Evolutionary conservation across 2,888 invertebrate species (phyloP), one percentile per base, ranked within the genome.

Genomic region (Linyphia triangularis): DNA sequence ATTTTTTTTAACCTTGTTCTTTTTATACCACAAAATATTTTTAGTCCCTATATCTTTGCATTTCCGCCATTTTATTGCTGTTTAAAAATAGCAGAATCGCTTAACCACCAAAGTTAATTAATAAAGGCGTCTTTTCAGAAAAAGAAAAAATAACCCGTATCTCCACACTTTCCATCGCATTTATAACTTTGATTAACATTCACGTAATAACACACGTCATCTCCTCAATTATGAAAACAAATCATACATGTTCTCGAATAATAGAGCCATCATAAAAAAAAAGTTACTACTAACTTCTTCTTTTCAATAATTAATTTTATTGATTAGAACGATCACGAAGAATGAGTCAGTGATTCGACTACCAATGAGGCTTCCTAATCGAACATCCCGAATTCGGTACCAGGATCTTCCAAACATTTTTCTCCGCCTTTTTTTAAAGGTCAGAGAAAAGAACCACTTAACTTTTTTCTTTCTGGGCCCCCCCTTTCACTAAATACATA

Each of bases 381-480:
- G 43, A 70, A 37, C 40, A 24, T 72, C 26, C 26, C 2, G 13
- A 13, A 40, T 22, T 63, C 22, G 51, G 63, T 51, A 22, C 79
- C 40, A 63, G 67, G 51, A 40, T 78, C 67, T 24, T 22, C 10
- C 28, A 19, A 37, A 28, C 16, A 51, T n/a, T 7, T 22, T 28
- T 65, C 28, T 65, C 79, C 65, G 79, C 79, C 79, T 51, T 30
- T 28, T 67, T 79, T 16, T 19, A 51, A 79, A 79, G 79, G 78
- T 26, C 65, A 4, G 13, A 22, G 28, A 63, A 16, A 28, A 63
- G 63, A 63, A 63, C 28, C 26, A 13, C 28, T 28, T 26, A 16
- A 28, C 26, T 1, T 10, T 10, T 26, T 26, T 28, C 26, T 63
- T 28, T 28, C 10, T 16, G 16, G n/a, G 26, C 28, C 28, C 26